Evolutionary conservation across 2,888 invertebrate species (phyloP), one percentile per base, ranked within the genome.

Genomic region (Campoletis raptor): DNA sequence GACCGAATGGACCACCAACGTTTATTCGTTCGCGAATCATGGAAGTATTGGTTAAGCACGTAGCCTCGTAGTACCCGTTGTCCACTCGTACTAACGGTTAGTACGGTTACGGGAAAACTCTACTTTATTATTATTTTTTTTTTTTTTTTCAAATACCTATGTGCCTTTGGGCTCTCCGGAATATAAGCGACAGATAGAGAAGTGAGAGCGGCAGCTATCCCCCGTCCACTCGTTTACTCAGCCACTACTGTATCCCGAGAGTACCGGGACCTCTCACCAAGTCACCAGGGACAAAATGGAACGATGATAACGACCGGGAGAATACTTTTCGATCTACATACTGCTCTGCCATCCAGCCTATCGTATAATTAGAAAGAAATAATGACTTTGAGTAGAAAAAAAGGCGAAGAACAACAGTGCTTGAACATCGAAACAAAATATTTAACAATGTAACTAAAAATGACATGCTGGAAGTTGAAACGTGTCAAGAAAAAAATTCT

Each of bases 1-100:
- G 40, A 30, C 24, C 54, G 30, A 66, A 37, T 42, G 67, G 45
- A 57, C 61, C 61, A 45, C 61, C 52, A 66, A 24, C 81, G 81
- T 84, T 84, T 69, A 78, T 84, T 81, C 84, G 57, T 76, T 8
- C 52, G 21, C 52, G 74, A 70, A 54, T 78, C 54, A 54, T 61
- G 54, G 42, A 70, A 67, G 84, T 86, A 86, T 84, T 86, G 81
- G 86, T 86, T 84, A 81, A 86, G 86, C 84, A 84, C 84, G 86
- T 81, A 78, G 64, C 86, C 54, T 76, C 69, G 48, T 81, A 57
- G 30, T 84, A 79, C 78, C 80, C 67, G 84, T 84, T 86, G 84
- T 86, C 84, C 84, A 86, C 86, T 86, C 86, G 84, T 79, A 84
- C 86, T 84, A 84, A 86, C 84, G 69, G 81, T 86, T 82, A 84